Percentiles rank a stretch among this genome's conserved stretches.
phyloP scores from a whole-genome alignment of 2,888 invertebrate species.

The Macaria liturata region DNA sequence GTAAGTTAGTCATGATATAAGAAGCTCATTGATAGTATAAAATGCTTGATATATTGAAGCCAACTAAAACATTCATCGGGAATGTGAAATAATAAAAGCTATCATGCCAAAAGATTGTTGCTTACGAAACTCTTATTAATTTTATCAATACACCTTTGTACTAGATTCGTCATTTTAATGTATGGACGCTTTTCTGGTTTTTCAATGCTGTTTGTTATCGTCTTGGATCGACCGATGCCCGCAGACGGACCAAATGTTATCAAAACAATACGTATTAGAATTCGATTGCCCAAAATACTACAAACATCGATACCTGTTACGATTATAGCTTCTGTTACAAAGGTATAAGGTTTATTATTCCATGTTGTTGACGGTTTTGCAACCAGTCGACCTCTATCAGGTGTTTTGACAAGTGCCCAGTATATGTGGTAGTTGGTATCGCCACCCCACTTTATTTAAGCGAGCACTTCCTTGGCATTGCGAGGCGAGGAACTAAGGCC shows the following conservation, averaged over 20 bases:
- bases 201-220: background rate
- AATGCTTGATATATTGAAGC: no score
- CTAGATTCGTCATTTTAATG: no score
- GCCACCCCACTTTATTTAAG: slow-evolving; percentile 30
- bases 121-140: no score
- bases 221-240: slow-evolving; percentile 7
- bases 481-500: slow-evolving; percentile 18
- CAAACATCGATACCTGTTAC: background rate
- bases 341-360: slow-evolving; percentile 22
- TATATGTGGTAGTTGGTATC: slow-evolving; percentile 7
- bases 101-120: no score
- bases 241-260: slow-evolving; percentile 29
- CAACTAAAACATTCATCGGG: no score
- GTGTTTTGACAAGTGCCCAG: slow-evolving; percentile 25
- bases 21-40: no score
- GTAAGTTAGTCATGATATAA: no score
- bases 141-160: no score
- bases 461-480: slow-evolving; percentile 33
- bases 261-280: slow-evolving; percentile 25
- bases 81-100: no score
- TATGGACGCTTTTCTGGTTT: no score
- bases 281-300: slow-evolving; percentile 12
- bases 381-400: slow-evolving; percentile 32
- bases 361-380: slow-evolving; percentile 27
- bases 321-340: slow-evolving; percentile 1